Conservation (phyloP, 2,797 vertebrate genomes). For the Arnoldichthys spilopterus region DNA sequence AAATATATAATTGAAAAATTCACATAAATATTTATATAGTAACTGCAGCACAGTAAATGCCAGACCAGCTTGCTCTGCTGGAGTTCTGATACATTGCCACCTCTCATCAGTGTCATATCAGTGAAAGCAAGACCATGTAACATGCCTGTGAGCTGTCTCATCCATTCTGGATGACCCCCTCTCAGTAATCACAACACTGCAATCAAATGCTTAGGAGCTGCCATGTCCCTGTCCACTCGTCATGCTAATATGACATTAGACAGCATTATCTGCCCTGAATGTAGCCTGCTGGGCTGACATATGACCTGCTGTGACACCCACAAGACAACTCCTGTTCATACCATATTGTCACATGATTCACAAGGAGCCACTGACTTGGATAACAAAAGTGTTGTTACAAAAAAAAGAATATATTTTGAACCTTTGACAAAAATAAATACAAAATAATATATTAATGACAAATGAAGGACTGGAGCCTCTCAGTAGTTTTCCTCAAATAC, state of each 20-base stretch:
- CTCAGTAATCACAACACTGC: slow-evolving; percentile 5
- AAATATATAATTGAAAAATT: neutral
- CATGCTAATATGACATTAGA: neutral
- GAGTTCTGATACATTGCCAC: neutral
- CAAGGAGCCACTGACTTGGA: neutral
- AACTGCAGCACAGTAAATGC: neutral
- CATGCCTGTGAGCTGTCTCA: neutral
- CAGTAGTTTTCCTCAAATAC: neutral
- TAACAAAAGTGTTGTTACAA: no score
- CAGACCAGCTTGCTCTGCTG: neutral
- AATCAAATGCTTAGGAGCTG: slow-evolving; percentile 13
- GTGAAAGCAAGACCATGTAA: neutral
- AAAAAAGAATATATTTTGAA: no score
- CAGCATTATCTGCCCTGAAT: neutral
- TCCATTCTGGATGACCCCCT: neutral
- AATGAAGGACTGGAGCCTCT: neutral
- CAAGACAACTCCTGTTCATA: neutral
- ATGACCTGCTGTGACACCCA: neutral
- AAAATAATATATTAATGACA: neutral
- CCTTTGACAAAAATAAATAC: neutral
- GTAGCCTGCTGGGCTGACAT: neutral
- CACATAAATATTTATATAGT: neutral
- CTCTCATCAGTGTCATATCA: neutral
- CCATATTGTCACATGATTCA: neutral
- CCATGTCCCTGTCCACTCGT: neutral